Conservation (phyloP, 2,888 invertebrate genomes). For the Amblyjoppa proteus region DNA sequence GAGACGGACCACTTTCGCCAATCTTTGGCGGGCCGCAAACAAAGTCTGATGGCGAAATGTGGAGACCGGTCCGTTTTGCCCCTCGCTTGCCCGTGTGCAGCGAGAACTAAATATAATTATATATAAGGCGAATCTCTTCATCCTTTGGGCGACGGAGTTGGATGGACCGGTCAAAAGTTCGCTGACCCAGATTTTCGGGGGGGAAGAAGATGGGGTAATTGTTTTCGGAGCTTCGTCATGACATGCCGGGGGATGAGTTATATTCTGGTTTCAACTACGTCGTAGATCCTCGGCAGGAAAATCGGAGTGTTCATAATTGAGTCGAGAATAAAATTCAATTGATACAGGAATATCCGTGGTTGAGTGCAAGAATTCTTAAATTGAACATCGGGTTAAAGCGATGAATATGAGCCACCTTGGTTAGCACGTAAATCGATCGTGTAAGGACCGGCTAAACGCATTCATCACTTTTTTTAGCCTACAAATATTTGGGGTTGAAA, state of each 20-base stretch:
- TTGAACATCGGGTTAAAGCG: too few relatives aligned
- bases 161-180: background rate
- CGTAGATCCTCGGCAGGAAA: too few relatives aligned
- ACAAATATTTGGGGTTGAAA: too few relatives aligned
- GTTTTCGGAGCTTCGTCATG: background rate
- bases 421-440: too few relatives aligned
- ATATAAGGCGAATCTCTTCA: background rate
- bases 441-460: background rate
- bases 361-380: background rate
- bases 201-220: background rate
- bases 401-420: too few relatives aligned
- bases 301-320: too few relatives aligned
- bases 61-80: too few relatives aligned
- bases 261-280: too few relatives aligned
- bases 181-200: background rate
- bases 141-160: background rate
- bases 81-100: background rate
- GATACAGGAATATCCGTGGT: background rate
- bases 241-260: background rate
- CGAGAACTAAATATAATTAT: constrained; percentile 9
- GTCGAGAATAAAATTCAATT: background rate
- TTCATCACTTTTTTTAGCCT: background rate
- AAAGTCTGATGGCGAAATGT: too few relatives aligned
- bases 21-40: too few relatives aligned
- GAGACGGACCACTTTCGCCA: too few relatives aligned